Percentiles rank a stretch among this genome's conserved stretches.
These are phyloP conservation scores for Tautogolabrus adspersus DNA, from an alignment of 2,113 vertebrate genomes.

Conservation along the genomic window DNA sequence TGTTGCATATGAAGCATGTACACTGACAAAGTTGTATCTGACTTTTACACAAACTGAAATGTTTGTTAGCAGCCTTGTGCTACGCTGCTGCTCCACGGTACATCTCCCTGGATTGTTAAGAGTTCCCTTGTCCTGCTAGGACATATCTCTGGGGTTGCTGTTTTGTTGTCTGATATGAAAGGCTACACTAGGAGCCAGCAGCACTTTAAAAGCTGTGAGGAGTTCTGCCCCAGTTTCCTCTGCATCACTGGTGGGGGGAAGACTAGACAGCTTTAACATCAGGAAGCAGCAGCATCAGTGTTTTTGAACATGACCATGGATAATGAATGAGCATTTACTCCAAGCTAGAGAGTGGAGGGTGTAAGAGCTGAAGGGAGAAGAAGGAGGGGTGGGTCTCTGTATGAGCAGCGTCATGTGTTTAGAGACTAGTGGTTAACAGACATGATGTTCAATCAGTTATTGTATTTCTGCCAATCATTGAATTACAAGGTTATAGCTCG, in stretches of 20 bases:
- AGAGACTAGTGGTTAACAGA: too few species aligned
- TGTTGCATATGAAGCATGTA: too few species aligned
- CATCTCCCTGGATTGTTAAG: neutral
- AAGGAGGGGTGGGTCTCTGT: too few species aligned
- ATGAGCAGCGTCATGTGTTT: neutral
- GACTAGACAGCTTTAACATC: constrained; percentile 25
- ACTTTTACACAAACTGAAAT: too few species aligned
- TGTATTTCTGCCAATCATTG: too few species aligned
- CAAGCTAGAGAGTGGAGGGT: neutral
- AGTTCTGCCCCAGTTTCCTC: constrained; percentile 55
- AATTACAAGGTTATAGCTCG: too few species aligned
- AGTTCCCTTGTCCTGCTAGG: neutral
- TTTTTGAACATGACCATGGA: constrained; percentile 35
- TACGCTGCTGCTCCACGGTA: neutral
- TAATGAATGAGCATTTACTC: constrained; percentile 48
- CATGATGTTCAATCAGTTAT: too few species aligned
- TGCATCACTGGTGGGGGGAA: constrained; percentile 8
- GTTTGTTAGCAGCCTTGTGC: too few species aligned
- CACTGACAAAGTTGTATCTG: too few species aligned
- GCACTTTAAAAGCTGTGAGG: constrained; percentile 30
- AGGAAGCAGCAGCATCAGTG: constrained; percentile 20
- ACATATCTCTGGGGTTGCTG: neutral
- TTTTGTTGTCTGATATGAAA: neutral
- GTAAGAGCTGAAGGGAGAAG: neutral
- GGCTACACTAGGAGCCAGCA: constrained; percentile 9